Evolutionary conservation across 2,888 invertebrate genomes (phyloP), one percentile per base, ranked within the genome.

Genomic region (Tortricodes alternella): DNA sequence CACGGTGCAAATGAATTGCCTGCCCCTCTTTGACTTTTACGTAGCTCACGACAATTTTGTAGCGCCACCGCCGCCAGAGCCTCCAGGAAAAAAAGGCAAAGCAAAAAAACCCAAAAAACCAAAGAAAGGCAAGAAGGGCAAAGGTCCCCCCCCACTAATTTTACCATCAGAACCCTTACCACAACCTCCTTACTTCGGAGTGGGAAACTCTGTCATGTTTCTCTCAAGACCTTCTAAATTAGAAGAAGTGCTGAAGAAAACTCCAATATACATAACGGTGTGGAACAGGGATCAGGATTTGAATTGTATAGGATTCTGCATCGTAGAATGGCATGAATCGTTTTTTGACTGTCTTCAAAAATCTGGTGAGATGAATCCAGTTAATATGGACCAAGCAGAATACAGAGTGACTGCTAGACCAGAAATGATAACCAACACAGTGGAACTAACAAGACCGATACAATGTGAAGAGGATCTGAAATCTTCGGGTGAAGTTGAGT

Each of bases 11-110:
- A 84, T 90, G 83, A 82, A 78, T 46, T 90, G 90, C 61, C 62
- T 83, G 15, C 89, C 90, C 1, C 52, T 90, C 11, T 90, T 90
- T 63, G 85, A 90, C 60, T 90, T 90, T 52, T 82, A 82, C 52
- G 76, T 90, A 5, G 89, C 89, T n/a, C 90, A 90, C 58, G 90
- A 90, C 56, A 90, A 90, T 44, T 90, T 90, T 46, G 66, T 89
- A 1, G 74, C 88, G 3, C 90, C 90, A 1, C 83, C 85, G 1
- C 89, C 89, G 1, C 89, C 89, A 0, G 65, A 76, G 1, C 87
- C 89, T 1, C 83, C 83, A 1, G 63, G 68, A 0, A 80, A 78
- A 38, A 76, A 78, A 59, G 68, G 58, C 0, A 72, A n/a, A n/a
- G n/a, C n/a, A n/a, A n/a, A 70, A 0, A 76, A 77, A 59, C 65